Evolutionary conservation across 2,888 invertebrate species (phyloP).

Genomic region (Phrixothrix hirtus): DNA sequence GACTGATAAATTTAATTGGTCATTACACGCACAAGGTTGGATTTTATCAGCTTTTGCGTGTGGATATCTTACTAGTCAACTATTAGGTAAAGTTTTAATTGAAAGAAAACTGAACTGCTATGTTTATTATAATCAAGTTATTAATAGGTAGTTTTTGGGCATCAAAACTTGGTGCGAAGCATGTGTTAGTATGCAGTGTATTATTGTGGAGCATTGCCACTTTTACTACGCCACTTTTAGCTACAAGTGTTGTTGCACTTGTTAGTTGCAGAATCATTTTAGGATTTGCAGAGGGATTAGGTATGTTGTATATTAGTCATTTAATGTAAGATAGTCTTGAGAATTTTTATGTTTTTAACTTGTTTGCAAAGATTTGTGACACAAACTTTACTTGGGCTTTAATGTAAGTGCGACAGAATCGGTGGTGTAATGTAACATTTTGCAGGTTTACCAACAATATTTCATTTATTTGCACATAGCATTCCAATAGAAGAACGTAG

Average conservation of each 20-base stretch:
- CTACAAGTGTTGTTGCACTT: conserved; percentile 67
- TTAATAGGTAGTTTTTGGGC: conserved; percentile 66
- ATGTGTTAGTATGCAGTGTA: conserved; percentile 69
- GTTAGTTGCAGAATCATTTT: conserved; percentile 67
- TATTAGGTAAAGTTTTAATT: conserved; percentile 50
- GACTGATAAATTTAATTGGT: conserved; percentile 73
- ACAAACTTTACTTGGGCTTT: too few relatives aligned
- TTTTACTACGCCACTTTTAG: conserved; percentile 68
- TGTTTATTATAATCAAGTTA: neutral
- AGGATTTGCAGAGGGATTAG: conserved; percentile 75
- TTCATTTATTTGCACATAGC: conserved; percentile 73
- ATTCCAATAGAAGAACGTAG: conserved; percentile 74
- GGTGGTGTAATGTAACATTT: too few relatives aligned
- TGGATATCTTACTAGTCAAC: conserved; percentile 77
- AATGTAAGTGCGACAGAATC: too few relatives aligned
- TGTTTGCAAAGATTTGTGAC: too few relatives aligned
- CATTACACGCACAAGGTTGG: conserved; percentile 73
- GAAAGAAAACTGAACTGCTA: too few relatives aligned
- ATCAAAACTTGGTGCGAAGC: conserved; percentile 69
- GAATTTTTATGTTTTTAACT: too few relatives aligned
- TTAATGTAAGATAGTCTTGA: too few relatives aligned
- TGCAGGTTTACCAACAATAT: conserved; percentile 73
- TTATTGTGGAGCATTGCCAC: conserved; percentile 75
- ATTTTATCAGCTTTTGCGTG: conserved; percentile 75
- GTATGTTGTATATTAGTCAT: too few relatives aligned